phyloP scores from a whole-genome alignment of 2,888 invertebrate species.

The Leucania comma region DNA sequence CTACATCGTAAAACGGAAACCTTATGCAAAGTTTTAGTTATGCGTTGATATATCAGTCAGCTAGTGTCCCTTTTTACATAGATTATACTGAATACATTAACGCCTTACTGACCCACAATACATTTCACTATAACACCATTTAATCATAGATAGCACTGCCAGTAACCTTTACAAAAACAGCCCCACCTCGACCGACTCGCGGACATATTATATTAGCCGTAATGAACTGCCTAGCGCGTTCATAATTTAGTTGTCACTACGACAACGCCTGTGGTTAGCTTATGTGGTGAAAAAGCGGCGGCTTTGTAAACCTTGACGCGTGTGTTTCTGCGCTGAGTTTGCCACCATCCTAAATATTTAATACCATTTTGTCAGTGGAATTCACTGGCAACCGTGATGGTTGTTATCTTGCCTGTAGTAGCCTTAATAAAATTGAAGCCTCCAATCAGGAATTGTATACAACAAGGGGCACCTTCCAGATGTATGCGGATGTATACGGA shows the following conservation, averaged over 20 bases:
- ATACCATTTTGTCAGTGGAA: no score
- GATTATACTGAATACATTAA: neutral
- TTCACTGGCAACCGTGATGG: no score
- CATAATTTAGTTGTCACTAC: slow-evolving; percentile 44
- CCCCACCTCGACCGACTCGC: neutral
- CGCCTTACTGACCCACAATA: neutral
- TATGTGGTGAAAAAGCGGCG: neutral
- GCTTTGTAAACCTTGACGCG: neutral
- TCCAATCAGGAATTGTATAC: no score
- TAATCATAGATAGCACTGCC: slow-evolving; percentile 12
- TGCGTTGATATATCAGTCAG: no score
- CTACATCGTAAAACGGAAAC: no score
- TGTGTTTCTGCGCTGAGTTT: neutral
- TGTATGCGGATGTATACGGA: no score
- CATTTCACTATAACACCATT: slow-evolving; percentile 3
- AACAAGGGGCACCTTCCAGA: no score
- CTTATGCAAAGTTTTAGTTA: no score
- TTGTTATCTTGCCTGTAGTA: no score
- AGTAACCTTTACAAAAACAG: slow-evolving; percentile 36
- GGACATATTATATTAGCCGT: slow-evolving; percentile 27
- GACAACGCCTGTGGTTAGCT: neutral
- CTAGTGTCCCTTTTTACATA: no score
- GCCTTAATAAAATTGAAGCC: no score
- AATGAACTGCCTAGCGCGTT: slow-evolving; percentile 35
- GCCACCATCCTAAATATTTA: neutral